Evolutionary conservation across 2,113 vertebrate species (phyloP).

Genomic region (Ceratotherium simum): DNA sequence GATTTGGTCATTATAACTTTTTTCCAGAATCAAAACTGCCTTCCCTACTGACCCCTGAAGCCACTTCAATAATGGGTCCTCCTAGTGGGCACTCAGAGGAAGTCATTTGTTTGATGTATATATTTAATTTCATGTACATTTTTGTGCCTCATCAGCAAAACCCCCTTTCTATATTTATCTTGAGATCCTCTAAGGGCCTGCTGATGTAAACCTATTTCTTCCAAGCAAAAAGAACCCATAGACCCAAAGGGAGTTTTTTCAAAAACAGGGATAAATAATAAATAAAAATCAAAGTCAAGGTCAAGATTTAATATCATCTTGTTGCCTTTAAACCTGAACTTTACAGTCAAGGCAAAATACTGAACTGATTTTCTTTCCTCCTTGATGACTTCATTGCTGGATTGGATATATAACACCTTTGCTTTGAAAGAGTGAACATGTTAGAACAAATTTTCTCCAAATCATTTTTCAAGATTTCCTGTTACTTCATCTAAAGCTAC

Average conservation of each 20-base stretch:
- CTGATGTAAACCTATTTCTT: slow-evolving; percentile 39
- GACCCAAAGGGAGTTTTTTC: not conserved
- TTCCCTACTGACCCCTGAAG: slow-evolving; percentile 56
- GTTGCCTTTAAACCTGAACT: slow-evolving; percentile 35
- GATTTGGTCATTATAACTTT: slow-evolving; percentile 49
- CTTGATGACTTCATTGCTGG: slow-evolving; percentile 64
- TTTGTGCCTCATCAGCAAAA: slow-evolving; percentile 70
- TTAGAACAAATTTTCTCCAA: slow-evolving; percentile 75
- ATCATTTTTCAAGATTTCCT: slow-evolving; percentile 81
- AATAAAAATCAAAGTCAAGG: slow-evolving; percentile 61
- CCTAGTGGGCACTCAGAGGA: slow-evolving; percentile 73
- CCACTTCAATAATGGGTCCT: slow-evolving; percentile 75
- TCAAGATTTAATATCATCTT: slow-evolving; percentile 9
- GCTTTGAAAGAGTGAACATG: slow-evolving; percentile 60
- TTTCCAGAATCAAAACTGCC: slow-evolving; percentile 59
- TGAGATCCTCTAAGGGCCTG: slow-evolving; percentile 51
- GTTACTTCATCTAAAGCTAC: slow-evolving; percentile 80
- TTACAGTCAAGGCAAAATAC: slow-evolving; percentile 46
- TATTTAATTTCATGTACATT: slow-evolving; percentile 80
- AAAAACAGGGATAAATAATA: slow-evolving; percentile 27
- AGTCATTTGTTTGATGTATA: slow-evolving; percentile 81
- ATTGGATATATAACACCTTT: slow-evolving; percentile 58
- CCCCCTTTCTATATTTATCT: slow-evolving; percentile 75
- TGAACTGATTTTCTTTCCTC: slow-evolving; percentile 48
- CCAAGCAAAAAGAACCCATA: slow-evolving; percentile 28